Base-by-base conservation (phyloP, 2,888 invertebrate species). In the Cephonodes hylas region DNA sequence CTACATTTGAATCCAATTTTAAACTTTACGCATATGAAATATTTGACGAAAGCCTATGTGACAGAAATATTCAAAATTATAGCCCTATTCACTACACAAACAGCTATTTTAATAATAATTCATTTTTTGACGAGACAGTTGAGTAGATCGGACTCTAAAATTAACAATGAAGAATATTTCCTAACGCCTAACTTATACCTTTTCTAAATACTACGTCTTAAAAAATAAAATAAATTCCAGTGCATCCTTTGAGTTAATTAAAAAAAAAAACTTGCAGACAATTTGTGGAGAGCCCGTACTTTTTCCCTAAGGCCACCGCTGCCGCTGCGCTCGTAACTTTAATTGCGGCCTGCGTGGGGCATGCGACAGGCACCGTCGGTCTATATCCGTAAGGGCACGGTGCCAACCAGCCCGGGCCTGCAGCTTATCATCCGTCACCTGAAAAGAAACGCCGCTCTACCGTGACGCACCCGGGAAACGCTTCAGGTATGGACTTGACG, bases 351-450 rank as follows among this genome's bases (percentile, higher is more conserved):
- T 68, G 67, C 68, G 62, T 64, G 65, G 68, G 72, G 77, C 73
- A 80, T 79, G 79, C 75, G 80, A 74, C 72, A 75, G 76, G 75
- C 69, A 71, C 72, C 78, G 81, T 84, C 82, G 72, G 81, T 79
- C 89, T 91, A 91, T 88, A 89, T 89, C 82, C 83, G 90, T 87
- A 72, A 87, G 81, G 90, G 90, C 90, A 89, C 61, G 15, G 38
- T 90, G 90, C 90, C 90, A 91, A 81, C 77, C 67, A 74, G 76
- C 83, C 83, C 80, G 81, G 86, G 74, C 69, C 66, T 60, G 69
- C 64, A 63, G 69, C 80, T 81, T 83, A 84, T 86, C 83, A 77
- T 72, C 77, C 77, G 85, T 83, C 86, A 86, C 85, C 85, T 85
- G 86, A 86, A 86, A 70, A 68, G 75, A 71, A 69, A 69, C 71